These are phyloP conservation scores for Dasyprocta punctata DNA, from an alignment of 2,113 vertebrate genomes.

Conservation along the genomic window DNA sequence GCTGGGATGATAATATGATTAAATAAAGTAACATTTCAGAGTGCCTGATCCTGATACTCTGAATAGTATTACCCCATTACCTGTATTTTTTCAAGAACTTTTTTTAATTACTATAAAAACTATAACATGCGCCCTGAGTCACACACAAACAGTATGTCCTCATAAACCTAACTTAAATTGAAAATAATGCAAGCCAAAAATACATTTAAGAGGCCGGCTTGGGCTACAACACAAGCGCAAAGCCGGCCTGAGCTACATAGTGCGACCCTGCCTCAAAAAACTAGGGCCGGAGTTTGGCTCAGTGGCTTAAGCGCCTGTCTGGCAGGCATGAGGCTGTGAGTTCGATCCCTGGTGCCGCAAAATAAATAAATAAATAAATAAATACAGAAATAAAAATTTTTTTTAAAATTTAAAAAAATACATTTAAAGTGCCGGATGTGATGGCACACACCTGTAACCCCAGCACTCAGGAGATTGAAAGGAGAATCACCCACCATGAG, in stretches of 20 bases:
- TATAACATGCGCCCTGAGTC: neutral
- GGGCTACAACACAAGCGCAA: too few relatives aligned
- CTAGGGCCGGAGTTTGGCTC: too few relatives aligned
- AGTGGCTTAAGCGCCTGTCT: too few relatives aligned
- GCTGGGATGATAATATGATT: neutral
- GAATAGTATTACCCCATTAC: neutral
- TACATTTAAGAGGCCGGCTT: too few relatives aligned
- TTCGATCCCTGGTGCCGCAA: too few relatives aligned
- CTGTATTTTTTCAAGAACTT: neutral
- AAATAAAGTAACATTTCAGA: conserved; percentile 48
- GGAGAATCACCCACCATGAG: neutral
- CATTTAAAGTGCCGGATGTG: neutral
- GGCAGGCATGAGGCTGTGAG: too few relatives aligned
- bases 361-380: too few relatives aligned
- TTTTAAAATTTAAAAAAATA: too few relatives aligned
- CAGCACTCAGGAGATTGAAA: neutral
- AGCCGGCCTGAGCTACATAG: too few relatives aligned
- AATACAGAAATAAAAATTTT: too few relatives aligned
- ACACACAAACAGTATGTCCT: neutral
- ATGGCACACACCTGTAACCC: neutral
- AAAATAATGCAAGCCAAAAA: neutral
- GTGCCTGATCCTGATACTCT: neutral
- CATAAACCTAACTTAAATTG: neutral
- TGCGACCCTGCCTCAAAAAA: too few relatives aligned
- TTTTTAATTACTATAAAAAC: conserved; percentile 42